These are phyloP conservation scores for Neosilurus mollespiculum DNA, from an alignment of 2,797 vertebrate species.

Conservation along the genomic window DNA sequence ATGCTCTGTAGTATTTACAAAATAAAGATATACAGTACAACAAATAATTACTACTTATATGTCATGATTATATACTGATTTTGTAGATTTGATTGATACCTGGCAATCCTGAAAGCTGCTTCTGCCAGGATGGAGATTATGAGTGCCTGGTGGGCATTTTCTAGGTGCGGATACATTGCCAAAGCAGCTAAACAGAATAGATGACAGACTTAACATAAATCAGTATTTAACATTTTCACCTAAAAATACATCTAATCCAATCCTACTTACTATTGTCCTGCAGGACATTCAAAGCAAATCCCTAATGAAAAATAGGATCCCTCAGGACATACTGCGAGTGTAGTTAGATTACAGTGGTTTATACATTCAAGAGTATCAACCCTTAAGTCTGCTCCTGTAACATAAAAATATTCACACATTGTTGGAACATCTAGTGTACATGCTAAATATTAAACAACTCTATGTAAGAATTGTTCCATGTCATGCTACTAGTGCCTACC, in stretches of 20 bases:
- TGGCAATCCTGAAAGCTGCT: slow-evolving; percentile 70
- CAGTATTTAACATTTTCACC: neutral
- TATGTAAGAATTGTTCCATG: neutral
- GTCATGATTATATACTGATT: neutral
- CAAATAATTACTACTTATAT: neutral
- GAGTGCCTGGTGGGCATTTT: slow-evolving; percentile 75
- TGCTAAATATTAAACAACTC: slow-evolving; percentile 10
- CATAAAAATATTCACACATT: slow-evolving; percentile 4
- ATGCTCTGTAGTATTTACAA: too few species aligned
- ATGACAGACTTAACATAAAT: neutral
- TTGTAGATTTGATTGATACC: slow-evolving; percentile 64
- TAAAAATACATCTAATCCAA: neutral
- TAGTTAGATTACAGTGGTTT: slow-evolving; percentile 51
- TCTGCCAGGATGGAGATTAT: slow-evolving; percentile 72
- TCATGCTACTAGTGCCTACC: slow-evolving; percentile 64
- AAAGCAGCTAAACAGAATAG: slow-evolving; percentile 69
- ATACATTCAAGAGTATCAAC: slow-evolving; percentile 47
- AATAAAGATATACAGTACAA: neutral
- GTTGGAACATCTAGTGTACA: neutral
- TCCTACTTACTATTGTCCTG: slow-evolving; percentile 81
- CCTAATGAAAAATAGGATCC: slow-evolving; percentile 73
- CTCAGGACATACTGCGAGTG: slow-evolving; percentile 66
- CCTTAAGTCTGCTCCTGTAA: slow-evolving; percentile 33
- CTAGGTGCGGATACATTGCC: slow-evolving; percentile 72
- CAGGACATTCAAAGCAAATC: slow-evolving; percentile 78